Conservation (phyloP, 2,113 vertebrate genomes). For the Saiga tatarica region DNA sequence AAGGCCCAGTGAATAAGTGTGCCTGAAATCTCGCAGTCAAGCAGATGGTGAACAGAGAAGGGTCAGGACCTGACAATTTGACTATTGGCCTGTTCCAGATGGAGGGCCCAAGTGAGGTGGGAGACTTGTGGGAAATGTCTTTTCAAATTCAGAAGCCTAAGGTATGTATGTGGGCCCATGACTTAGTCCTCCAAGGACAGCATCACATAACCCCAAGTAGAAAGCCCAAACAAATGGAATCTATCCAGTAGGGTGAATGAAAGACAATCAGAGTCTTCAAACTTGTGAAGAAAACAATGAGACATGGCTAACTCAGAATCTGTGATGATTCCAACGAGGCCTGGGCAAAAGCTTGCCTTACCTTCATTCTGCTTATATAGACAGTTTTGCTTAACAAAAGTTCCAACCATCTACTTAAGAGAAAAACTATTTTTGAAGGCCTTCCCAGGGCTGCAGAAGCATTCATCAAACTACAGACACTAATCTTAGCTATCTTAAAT, state of each 20-base stretch:
- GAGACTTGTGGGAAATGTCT: not conserved
- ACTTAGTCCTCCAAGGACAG: not conserved
- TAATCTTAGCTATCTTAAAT: slow-evolving; percentile 70
- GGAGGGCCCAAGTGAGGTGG: not conserved
- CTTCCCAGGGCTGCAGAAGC: slow-evolving; percentile 61
- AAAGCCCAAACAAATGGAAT: not conserved
- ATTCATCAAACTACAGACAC: slow-evolving; percentile 71
- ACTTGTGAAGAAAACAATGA: not conserved
- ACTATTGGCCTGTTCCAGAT: not conserved
- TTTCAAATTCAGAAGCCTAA: not conserved
- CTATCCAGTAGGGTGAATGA: not conserved
- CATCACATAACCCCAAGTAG: not conserved
- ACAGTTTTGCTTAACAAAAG: slow-evolving; percentile 45
- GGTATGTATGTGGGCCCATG: not conserved
- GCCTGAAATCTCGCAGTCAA: not conserved
- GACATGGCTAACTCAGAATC: slow-evolving; percentile 2
- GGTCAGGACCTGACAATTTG: not conserved
- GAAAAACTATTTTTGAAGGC: slow-evolving; percentile 72
- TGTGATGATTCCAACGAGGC: not conserved
- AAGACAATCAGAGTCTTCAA: slow-evolving; percentile 12
- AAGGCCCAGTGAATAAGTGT: not conserved
- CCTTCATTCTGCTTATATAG: slow-evolving; percentile 46
- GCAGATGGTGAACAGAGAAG: slow-evolving; percentile 27
- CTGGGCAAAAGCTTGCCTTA: slow-evolving; percentile 7
- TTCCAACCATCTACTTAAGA: slow-evolving; percentile 63